Base-by-base conservation (phyloP, 2,888 invertebrate species). In the Lamellibrachia columna region DNA sequence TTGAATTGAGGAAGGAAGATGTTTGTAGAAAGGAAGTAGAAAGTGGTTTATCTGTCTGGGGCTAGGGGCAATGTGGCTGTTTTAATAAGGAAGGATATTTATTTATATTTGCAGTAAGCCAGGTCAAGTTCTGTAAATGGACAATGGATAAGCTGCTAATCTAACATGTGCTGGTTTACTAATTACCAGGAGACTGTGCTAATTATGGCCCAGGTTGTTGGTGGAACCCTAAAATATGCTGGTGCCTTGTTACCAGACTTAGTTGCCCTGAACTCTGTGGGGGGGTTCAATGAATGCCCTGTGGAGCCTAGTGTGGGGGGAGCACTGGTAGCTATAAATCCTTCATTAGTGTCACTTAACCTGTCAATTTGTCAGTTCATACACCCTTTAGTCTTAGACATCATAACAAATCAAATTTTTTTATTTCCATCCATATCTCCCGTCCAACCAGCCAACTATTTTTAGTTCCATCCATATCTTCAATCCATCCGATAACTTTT, bases 21-120 rank as follows among this genome's bases (percentile, higher is more conserved):
- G 15, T 6, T 15, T 22, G 15, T 15, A 75, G 15, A 15, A 22
- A 15, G 15, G 75, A 22, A 22, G 22, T 75, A 11, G 15, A 22
- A 75, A 75, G 75, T 75, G 75, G 75, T 75, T 75, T 15, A 15
- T 75, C 75, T 75, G 6, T 75, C 75, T 75, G 11, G 75, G 22
- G 2, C 22, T 75, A 15, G 15, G 4, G 15, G 22, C 75, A 22
- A 15, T 75, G 58, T 2, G 75, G 75, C 75, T 75, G 75, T 75
- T 75, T 15, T 75, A 75, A 75, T 75, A 75, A 75, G 75, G 75
- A 75, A 75, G 75, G 75, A 75, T 75, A 15, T 75, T 75, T 75
- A 75, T 75, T 75, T 75, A 75, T 75, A 15, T 75, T 75, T 15
- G 15, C 75, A 15, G 6, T 75, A 75, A 15, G 75, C 75, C 15